These are phyloP conservation scores for Alligator sinensis DNA, from an alignment of 2,113 vertebrate genomes.

Conservation along the genomic window DNA sequence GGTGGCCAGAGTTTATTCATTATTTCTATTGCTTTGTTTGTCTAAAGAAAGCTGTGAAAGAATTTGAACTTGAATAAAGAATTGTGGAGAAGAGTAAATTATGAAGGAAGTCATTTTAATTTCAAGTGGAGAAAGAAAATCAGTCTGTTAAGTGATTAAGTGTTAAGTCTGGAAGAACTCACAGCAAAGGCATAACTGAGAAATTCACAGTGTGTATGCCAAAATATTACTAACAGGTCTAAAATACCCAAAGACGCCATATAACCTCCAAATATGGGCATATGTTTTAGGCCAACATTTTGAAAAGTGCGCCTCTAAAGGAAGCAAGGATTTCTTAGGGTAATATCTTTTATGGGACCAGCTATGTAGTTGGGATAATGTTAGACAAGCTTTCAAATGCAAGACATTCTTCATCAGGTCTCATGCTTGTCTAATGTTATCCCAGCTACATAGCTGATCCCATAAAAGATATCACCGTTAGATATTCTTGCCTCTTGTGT, in stretches of 20 bases:
- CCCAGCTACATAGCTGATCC: too few species aligned
- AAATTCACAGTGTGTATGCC: neutral
- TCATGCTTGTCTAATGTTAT: too few species aligned
- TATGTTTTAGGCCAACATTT: neutral
- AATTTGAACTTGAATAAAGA: neutral
- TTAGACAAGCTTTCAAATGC: too few species aligned
- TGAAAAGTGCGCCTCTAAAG: neutral
- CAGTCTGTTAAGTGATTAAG: neutral
- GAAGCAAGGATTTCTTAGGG: too few species aligned
- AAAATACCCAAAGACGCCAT: neutral
- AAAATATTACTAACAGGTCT: neutral
- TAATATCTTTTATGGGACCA: too few species aligned
- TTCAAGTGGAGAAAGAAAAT: neutral
- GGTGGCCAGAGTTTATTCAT: constrained; percentile 45
- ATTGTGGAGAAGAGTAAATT: constrained; percentile 13
- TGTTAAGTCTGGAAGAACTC: neutral
- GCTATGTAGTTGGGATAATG: too few species aligned
- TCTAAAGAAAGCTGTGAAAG: neutral
- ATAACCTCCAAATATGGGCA: neutral
- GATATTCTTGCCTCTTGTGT: too few species aligned
- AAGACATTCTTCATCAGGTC: too few species aligned
- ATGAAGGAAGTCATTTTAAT: neutral
- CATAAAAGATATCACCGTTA: too few species aligned
- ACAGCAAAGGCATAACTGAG: neutral
- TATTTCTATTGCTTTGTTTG: neutral